These are phyloP conservation scores for Brachymystax lenok DNA, from an alignment of 2,797 vertebrate species.

Conservation along the genomic window DNA sequence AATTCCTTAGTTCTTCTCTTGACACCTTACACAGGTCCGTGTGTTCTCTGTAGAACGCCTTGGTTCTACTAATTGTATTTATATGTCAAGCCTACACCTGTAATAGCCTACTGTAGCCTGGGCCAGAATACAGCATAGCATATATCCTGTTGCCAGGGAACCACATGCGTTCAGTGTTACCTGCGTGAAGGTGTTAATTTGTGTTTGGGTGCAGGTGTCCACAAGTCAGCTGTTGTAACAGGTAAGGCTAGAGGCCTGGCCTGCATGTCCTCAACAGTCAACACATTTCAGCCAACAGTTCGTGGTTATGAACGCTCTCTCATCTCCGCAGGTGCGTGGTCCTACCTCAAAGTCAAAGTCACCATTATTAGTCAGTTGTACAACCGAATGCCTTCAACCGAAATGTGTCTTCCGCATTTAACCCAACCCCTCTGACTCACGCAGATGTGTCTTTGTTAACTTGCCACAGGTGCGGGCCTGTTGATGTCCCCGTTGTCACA, in stretches of 20 bases:
- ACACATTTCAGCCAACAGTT: not conserved
- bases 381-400: too few relatives aligned
- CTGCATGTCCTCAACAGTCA: not conserved
- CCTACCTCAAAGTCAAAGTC: too few relatives aligned
- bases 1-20: not conserved
- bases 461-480: not conserved
- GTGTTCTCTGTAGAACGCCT: not conserved
- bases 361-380: too few relatives aligned
- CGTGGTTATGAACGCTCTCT: not conserved
- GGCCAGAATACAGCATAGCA: not conserved
- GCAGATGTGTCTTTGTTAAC: not conserved
- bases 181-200: conserved; percentile 6
- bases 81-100: not conserved
- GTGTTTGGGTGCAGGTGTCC: not conserved
- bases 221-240: not conserved
- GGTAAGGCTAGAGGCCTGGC: not conserved
- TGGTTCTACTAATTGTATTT: not conserved
- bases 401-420: too few relatives aligned
- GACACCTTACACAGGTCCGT: not conserved
- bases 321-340: too few relatives aligned
- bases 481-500: not conserved
- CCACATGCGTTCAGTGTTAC: not conserved
- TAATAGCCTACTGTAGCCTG: not conserved
- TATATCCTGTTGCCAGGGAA: conserved; percentile 2
- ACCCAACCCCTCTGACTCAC: too few relatives aligned